Conservation (phyloP, 2,113 vertebrate species). For the Australoheros scitulus region DNA sequence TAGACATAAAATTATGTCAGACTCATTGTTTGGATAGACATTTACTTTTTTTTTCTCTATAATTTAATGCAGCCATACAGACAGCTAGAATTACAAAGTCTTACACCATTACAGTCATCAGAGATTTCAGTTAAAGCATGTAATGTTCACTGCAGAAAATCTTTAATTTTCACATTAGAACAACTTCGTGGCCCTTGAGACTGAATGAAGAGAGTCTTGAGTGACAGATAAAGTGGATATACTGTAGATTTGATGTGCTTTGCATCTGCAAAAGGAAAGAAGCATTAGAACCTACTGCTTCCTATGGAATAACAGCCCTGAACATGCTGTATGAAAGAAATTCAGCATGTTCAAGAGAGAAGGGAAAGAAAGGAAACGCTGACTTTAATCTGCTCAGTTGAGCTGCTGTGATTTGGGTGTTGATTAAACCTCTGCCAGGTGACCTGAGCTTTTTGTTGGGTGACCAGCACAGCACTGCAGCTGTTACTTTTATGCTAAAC, state of each 20-base stretch:
- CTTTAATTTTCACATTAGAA: neutral
- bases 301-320: neutral
- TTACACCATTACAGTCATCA: neutral
- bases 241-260: neutral
- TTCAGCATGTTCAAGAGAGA: neutral
- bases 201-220: neutral
- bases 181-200: neutral
- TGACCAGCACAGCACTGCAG: constrained; percentile 62
- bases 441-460: constrained; percentile 67
- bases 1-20: constrained; percentile 13
- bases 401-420: constrained; percentile 75
- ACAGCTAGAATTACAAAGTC: neutral
- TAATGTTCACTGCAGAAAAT: neutral
- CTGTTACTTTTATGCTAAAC: constrained; percentile 77
- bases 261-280: neutral
- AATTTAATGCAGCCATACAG: neutral
- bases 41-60: constrained; percentile 4
- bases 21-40: constrained; percentile 15
- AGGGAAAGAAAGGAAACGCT: constrained; percentile 29
- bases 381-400: constrained; percentile 68
- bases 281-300: neutral
- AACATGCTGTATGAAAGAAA: constrained; percentile 4
- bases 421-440: constrained; percentile 77
- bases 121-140: neutral
- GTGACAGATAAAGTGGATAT: neutral